Evolutionary conservation across 2,797 vertebrate genomes (phyloP), one percentile per base, ranked within the genome.

Genomic region (Sebastes iracundus): DNA sequence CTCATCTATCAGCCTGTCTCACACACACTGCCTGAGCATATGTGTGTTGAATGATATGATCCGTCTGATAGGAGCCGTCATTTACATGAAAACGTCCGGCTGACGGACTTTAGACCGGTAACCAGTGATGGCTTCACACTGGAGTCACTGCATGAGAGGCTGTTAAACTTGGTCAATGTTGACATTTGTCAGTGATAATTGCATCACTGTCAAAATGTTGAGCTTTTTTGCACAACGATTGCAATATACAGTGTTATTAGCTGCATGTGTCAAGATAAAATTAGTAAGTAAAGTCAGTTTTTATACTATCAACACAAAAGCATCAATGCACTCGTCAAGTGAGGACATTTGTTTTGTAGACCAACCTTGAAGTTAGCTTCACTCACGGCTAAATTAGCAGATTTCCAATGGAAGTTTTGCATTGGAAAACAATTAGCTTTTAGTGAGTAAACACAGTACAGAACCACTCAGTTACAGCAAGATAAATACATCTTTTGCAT

Each of bases 1-100:
- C 16, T 55, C 2, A 10, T 58, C 58, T 30, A 6, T 7, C 75
- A 35, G 33, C 30, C 30, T 7, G 22, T 6, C 18, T 16, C 66
- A 22, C 64, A 18, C n/a, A 32, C 66, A 46, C 65, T 27, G 2
- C 3, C 30, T 28, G 42, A 56, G 27, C 2, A 1, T 38, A 3
- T 35, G 22, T 12, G n/a, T 76, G 77, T 58, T 73, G 10, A 55
- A 76, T 56, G 35, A 69, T 22, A 42, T 30, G 58, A 28, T 2
- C 9, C 14, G 6, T 22, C 75, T 65, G 85, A 90, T 90, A 87
- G 69, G 49, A 77, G 67, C 14, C 5, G 2, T 62, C 14, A 67
- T 87, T 85, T 79, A 23, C 86, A 89, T 88, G 35, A 10, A 35
- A 38, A 77, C 0, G n/a, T 79, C 32, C 10, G 4, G 46, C 23